Base-by-base conservation (phyloP, 2,113 vertebrate genomes). In the Pongo pygmaeus region DNA sequence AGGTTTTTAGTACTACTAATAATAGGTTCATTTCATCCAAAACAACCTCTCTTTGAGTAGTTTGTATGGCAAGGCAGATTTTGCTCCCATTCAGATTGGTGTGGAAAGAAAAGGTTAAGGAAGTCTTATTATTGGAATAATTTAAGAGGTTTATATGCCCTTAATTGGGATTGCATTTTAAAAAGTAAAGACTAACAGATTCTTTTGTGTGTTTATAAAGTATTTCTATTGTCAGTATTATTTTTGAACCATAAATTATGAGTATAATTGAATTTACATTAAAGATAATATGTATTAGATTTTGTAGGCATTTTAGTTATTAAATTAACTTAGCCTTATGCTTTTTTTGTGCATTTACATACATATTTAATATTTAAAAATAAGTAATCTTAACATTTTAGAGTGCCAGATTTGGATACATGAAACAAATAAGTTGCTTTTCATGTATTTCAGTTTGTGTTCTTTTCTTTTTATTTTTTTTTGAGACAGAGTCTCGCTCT, bases 141-240 rank as follows among this genome's bases (percentile, higher is more conserved):
- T 89, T 81, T 91, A 46, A 89, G 89, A 95, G 30, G 13, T 91
- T 93, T 89, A 16, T 93, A 84, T 85, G 20, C 38, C 55, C 90
- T 94, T 96, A 81, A 78, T 92, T 93, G 85, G 67, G 48, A 86
- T 94, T 70, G 70, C 7, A 86, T 94, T 97, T 95, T 91, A 70
- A 75, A 90, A 98, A 88, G 20, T 85, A 93, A 96, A 69, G 38
- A 52, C 79, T 69, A 85, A 46, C 12, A 52, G 32, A 40, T 95
- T 95, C 0, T 72, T 57, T 46, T 57, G 35, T 89, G 22, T 93
- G 5, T 89, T 87, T 95, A 35, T 93, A 95, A 80, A 87, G 48
- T 89, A 40, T 23, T 67, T 48, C 40, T 86, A 32, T 96, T 89
- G 43, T 52, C 8, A 77, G 0, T 74, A 88, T 85, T 96, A 77